These are phyloP conservation scores for Apocheima hispidaria DNA, from an alignment of 2,888 invertebrate species.

Conservation along the genomic window DNA sequence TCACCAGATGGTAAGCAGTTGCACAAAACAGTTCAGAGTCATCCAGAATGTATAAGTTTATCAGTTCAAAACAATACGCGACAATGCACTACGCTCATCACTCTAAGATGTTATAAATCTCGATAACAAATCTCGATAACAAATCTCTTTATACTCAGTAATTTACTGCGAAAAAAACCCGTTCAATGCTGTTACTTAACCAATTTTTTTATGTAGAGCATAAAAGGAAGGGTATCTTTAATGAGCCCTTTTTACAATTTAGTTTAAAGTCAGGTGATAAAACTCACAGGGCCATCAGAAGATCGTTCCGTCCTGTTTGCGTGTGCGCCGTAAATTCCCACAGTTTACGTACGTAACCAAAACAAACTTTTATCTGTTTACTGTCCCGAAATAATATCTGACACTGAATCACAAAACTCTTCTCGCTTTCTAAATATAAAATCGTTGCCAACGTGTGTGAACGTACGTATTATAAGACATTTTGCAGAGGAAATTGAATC, in stretches of 20 bases:
- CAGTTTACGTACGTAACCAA: constrained; percentile 43
- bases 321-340: constrained; percentile 36
- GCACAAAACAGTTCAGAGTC: too few species aligned
- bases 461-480: constrained; percentile 4
- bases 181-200: neutral
- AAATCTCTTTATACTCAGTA: too few species aligned
- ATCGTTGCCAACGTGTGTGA: constrained; percentile 15
- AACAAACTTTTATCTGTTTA: constrained; percentile 56
- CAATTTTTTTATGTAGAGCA: constrained; percentile 2
- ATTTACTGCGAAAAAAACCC: too few species aligned
- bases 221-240: neutral
- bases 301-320: constrained; percentile 13
- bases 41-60: too few species aligned
- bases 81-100: too few species aligned
- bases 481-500: constrained; percentile 25
- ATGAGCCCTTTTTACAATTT: constrained; percentile 4
- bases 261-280: neutral
- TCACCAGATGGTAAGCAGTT: too few species aligned
- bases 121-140: too few species aligned
- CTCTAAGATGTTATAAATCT: too few species aligned
- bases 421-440: constrained; percentile 50
- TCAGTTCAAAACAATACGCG: too few species aligned
- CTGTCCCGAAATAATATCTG: constrained; percentile 64
- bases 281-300: constrained; percentile 14
- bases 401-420: constrained; percentile 61